These are phyloP conservation scores for Hypomecis punctinalis DNA, from an alignment of 2,888 invertebrate genomes.

Conservation along the genomic window DNA sequence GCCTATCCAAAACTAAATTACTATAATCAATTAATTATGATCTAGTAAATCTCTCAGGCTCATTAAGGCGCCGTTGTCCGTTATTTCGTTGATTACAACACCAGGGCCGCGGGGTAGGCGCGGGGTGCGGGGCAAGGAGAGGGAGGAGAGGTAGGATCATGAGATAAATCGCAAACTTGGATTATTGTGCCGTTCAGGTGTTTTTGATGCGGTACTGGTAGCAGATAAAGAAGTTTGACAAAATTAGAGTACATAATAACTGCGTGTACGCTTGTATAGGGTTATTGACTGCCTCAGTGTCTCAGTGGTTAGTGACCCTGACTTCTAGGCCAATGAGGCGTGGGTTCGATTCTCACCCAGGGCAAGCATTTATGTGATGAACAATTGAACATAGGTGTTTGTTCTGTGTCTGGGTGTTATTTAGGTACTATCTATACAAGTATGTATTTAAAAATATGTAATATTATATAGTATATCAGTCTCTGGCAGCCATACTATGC, in stretches of 20 bases:
- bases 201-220: slow-evolving; percentile 64
- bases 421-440: no score
- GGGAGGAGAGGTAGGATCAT: slow-evolving; percentile 30
- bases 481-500: no score
- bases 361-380: no score
- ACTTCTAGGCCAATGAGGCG: no score
- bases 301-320: no score
- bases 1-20: slow-evolving; percentile 12
- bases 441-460: no score
- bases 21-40: slow-evolving; percentile 47
- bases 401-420: no score
- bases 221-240: slow-evolving; percentile 43
- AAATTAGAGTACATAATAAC: slow-evolving; percentile 34
- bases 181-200: slow-evolving; percentile 63
- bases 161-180: slow-evolving; percentile 47
- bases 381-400: no score
- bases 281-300: no score
- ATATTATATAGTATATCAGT: no score
- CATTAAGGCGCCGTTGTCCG: slow-evolving; percentile 58
- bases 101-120: slow-evolving; percentile 6
- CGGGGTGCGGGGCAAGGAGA: slow-evolving; percentile 34
- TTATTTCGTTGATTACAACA: slow-evolving; percentile 56
- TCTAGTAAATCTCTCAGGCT: slow-evolving; percentile 50
- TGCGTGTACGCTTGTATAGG: no score
- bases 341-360: no score